Percentiles rank a stretch among this genome's conserved stretches.
Evolutionary conservation across 2,113 vertebrate genomes (phyloP).

Genomic region (Alexandromys fortis): DNA sequence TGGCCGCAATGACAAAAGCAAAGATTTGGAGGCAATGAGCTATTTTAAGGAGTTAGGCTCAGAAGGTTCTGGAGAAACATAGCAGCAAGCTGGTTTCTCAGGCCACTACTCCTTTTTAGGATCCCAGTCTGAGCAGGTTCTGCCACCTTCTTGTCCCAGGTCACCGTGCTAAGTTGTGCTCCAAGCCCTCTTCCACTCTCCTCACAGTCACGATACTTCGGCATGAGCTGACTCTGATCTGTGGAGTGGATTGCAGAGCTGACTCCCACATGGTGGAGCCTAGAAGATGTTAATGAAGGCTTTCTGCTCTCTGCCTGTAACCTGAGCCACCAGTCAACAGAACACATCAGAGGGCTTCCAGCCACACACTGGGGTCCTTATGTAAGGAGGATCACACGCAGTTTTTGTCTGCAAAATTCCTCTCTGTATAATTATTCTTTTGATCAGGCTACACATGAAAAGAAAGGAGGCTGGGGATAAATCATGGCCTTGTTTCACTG

Average conservation of each 20-base stretch:
- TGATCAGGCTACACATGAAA: constrained; percentile 84
- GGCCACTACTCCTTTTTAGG: neutral
- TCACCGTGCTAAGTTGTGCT: neutral
- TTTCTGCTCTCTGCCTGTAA: constrained; percentile 68
- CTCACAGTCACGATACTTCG: constrained; percentile 27
- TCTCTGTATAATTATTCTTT: constrained; percentile 85
- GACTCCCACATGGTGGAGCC: constrained; percentile 1
- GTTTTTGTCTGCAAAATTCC: constrained; percentile 83
- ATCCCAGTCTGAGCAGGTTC: constrained; percentile 27
- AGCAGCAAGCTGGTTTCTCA: neutral
- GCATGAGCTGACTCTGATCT: constrained; percentile 26
- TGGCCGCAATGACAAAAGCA: too few relatives aligned
- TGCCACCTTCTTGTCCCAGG: neutral
- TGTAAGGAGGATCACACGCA: constrained; percentile 76
- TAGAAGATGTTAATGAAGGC: constrained; percentile 26
- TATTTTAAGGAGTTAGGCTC: neutral
- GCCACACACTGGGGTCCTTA: constrained; percentile 74
- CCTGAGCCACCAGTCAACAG: constrained; percentile 73
- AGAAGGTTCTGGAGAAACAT: neutral
- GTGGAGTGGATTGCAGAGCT: neutral
- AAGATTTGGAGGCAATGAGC: neutral
- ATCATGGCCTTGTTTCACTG: constrained; percentile 76
- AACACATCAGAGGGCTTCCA: constrained; percentile 79
- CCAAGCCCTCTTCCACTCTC: neutral
- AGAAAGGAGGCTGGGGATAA: constrained; percentile 78